Percentiles rank a stretch among this genome's conserved stretches.
phyloP scores from a whole-genome alignment of 2,888 invertebrate genomes.

The Phlogophora meticulosa region DNA sequence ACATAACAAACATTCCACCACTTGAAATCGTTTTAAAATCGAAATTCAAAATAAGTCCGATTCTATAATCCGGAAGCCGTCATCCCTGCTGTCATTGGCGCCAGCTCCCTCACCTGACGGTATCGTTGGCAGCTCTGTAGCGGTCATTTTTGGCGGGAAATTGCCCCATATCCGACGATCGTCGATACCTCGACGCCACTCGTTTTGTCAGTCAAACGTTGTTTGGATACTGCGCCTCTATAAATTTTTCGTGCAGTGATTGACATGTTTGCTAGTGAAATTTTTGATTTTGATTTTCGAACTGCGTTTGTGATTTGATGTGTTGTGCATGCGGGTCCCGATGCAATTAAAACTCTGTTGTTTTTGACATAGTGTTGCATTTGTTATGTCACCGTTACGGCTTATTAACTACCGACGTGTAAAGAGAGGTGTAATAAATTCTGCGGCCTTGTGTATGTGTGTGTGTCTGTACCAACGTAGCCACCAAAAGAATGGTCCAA shows the following conservation, averaged over 20 bases:
- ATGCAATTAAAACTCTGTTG: neutral
- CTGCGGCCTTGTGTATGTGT: too few species aligned
- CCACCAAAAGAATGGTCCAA: too few species aligned
- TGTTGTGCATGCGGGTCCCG: neutral
- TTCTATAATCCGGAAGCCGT: conserved; percentile 36
- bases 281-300: conserved; percentile 28
- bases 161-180: conserved; percentile 87
- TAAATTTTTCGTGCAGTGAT: conserved; percentile 49
- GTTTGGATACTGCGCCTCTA: conserved; percentile 53
- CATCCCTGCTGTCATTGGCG: conserved; percentile 41
- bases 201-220: conserved; percentile 74
- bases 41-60: conserved; percentile 31
- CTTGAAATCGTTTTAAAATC: neutral
- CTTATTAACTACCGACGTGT: neutral
- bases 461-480: too few species aligned
- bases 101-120: conserved; percentile 52
- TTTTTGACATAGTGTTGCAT: neutral
- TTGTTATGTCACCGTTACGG: neutral
- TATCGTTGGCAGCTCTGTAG: conserved; percentile 79
- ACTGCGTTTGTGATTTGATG: neutral
- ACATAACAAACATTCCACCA: neutral
- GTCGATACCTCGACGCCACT: conserved; percentile 78
- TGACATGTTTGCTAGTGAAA: conserved; percentile 48
- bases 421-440: neutral
- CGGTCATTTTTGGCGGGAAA: conserved; percentile 89